Base-by-base conservation (phyloP, 2,888 invertebrate species). In the Brachyptera risi region DNA sequence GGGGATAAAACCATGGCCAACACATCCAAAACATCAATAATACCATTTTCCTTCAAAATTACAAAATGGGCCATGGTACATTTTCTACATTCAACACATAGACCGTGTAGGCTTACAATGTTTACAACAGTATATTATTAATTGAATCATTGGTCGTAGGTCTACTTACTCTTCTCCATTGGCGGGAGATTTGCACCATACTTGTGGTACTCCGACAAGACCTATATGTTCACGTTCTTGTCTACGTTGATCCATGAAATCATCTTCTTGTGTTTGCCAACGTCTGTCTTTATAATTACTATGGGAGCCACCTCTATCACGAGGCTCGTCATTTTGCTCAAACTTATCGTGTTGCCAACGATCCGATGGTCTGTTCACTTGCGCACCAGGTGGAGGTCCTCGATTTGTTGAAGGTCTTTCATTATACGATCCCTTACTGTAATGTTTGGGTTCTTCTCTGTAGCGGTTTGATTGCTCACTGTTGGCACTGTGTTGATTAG, bases 111-210 rank as follows among this genome's bases (percentile, higher is more conserved):
- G n/a, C n/a, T n/a, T n/a, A n/a, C n/a, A n/a, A n/a, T n/a, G n/a
- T n/a, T n/a, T n/a, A n/a, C n/a, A n/a, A n/a, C n/a, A n/a, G n/a
- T n/a, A n/a, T n/a, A n/a, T n/a, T n/a, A n/a, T n/a, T n/a, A n/a
- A n/a, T n/a, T n/a, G n/a, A n/a, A n/a, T n/a, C n/a, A n/a, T n/a
- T n/a, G n/a, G n/a, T n/a, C n/a, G n/a, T n/a, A n/a, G n/a, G n/a
- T n/a, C n/a, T n/a, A 79, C 83, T 78, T 76, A 88, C 84, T 86
- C 83, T 65, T 84, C 81, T 26, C 73, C 67, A 66, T 81, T 80
- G 0, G 79, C 70, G 0, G 92, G 92, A 1, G 90, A 90, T 72
- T 84, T 85, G 26, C 84, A 86, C 92, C 92, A 92, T 56, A 90
- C 78, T 62, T 82, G 79, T 1, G 83, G 76, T 19, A 85, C 83